Percentiles rank a stretch among this genome's conserved stretches.
Conservation (phyloP, 2,888 invertebrate species). For the Silvanus unidentatus region DNA sequence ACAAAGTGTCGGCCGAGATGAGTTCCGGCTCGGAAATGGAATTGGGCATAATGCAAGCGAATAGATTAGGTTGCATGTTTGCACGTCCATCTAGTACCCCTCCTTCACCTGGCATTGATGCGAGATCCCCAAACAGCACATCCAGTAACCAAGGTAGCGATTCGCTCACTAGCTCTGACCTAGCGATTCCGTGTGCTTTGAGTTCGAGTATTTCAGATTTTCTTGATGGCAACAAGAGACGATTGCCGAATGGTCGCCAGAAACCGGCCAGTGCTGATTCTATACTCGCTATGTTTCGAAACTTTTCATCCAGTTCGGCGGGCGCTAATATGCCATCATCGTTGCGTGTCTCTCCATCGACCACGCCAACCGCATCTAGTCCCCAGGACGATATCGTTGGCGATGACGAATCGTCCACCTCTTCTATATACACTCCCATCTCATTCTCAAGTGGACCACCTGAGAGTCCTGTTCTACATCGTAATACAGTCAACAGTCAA, state of each 20-base stretch:
- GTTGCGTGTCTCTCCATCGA: constrained; percentile 60
- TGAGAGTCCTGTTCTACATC: constrained; percentile 56
- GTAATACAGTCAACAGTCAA: constrained; percentile 26
- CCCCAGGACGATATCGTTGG: constrained; percentile 67
- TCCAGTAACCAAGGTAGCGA: constrained; percentile 73
- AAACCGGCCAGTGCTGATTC: constrained; percentile 76
- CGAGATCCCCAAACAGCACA: constrained; percentile 60
- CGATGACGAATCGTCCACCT: constrained; percentile 66
- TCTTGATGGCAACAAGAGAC: constrained; percentile 30
- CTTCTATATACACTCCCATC: constrained; percentile 58
- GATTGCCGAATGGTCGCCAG: constrained; percentile 46
- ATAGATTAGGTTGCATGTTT: constrained; percentile 41
- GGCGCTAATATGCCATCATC: constrained; percentile 57
- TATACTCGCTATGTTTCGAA: constrained; percentile 71
- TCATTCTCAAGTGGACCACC: constrained; percentile 53
- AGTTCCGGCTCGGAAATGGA: constrained; percentile 68
- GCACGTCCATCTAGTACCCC: constrained; percentile 52
- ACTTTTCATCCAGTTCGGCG: constrained; percentile 61
- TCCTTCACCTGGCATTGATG: constrained; percentile 61
- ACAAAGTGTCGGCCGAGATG: constrained; percentile 73
- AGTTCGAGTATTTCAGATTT: constrained; percentile 51
- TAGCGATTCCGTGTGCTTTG: constrained; percentile 57
- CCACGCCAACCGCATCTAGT: constrained; percentile 68
- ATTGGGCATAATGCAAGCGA: constrained; percentile 45
- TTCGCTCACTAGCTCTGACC: constrained; percentile 68